Conservation (phyloP, 2,113 vertebrate species). For the Anseranas semipalmata region DNA sequence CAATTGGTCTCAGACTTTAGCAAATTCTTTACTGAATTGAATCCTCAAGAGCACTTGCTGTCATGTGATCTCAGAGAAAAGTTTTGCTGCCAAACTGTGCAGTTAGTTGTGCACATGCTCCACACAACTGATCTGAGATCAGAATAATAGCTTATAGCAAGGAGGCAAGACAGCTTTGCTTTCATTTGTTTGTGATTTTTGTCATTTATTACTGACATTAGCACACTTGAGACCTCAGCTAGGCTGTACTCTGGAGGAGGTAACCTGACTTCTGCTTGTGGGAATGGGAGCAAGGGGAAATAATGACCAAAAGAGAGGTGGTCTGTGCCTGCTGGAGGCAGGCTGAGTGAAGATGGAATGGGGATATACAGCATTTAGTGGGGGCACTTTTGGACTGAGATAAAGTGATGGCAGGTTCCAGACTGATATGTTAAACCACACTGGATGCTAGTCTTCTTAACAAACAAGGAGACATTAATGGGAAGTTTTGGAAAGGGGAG, state of each 20-base stretch:
- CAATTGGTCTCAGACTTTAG: background rate
- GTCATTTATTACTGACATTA: background rate
- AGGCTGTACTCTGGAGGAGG: background rate
- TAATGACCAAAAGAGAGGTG: background rate
- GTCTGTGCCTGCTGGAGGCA: background rate
- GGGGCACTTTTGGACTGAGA: background rate
- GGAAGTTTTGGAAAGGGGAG: background rate
- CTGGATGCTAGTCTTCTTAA: background rate
- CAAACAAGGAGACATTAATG: background rate
- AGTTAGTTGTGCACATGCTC: background rate
- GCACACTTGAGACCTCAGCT: background rate
- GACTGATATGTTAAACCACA: background rate
- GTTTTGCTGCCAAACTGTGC: background rate
- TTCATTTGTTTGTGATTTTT: background rate
- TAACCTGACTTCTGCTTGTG: background rate
- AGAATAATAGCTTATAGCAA: background rate
- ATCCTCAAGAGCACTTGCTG: background rate
- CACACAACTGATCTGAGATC: background rate
- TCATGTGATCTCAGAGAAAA: background rate
- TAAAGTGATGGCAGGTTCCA: background rate
- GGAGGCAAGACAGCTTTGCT: background rate
- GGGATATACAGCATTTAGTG: background rate
- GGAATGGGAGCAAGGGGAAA: background rate
- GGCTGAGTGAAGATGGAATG: background rate
- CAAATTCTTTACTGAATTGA: background rate